Conservation (phyloP, 1,140 invertebrate species). For the Drosophila kohkoa region DNA sequence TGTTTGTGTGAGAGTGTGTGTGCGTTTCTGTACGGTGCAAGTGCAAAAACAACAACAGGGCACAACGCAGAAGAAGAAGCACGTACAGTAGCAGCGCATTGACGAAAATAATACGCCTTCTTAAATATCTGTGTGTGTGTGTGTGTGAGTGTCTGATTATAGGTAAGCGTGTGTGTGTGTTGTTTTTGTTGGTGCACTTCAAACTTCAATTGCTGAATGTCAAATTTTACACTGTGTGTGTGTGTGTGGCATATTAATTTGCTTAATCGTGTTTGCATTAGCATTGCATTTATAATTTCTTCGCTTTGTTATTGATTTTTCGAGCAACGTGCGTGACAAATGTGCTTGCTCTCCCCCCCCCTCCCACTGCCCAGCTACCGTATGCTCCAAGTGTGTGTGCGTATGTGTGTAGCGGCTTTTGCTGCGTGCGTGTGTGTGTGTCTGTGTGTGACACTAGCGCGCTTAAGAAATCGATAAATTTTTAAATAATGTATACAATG, state of each 20-base stretch:
- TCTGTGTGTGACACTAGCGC: slow-evolving; percentile 58
- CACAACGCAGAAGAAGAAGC: slow-evolving; percentile 11
- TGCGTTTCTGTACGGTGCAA: slow-evolving; percentile 19
- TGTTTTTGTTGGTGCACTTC: slow-evolving; percentile 19
- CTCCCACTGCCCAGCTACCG: neutral
- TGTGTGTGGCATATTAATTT: slow-evolving; percentile 5
- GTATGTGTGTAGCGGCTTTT: slow-evolving; percentile 41
- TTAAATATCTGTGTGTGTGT: neutral
- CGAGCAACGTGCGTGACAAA: slow-evolving; percentile 40
- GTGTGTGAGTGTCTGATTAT: slow-evolving; percentile 6
- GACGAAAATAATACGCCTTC: slow-evolving; percentile 16
- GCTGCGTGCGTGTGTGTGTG: slow-evolving; percentile 26
- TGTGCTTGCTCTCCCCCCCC: neutral
- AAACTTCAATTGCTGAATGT: slow-evolving; percentile 14
- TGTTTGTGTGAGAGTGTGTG: slow-evolving; percentile 7
- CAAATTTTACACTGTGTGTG: slow-evolving; percentile 10
- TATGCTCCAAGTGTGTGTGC: slow-evolving; percentile 4
- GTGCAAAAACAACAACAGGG: slow-evolving; percentile 33
- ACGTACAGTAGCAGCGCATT: slow-evolving; percentile 25
- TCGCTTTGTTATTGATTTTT: slow-evolving; percentile 50
- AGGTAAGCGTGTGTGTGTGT: slow-evolving; percentile 31
- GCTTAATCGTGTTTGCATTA: neutral
- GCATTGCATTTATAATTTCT: slow-evolving; percentile 17
- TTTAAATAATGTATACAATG: slow-evolving; percentile 49
- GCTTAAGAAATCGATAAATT: slow-evolving; percentile 72